phyloP scores from a whole-genome alignment of 2,797 vertebrate genomes.

The Helicolenus hilgendorfi region DNA sequence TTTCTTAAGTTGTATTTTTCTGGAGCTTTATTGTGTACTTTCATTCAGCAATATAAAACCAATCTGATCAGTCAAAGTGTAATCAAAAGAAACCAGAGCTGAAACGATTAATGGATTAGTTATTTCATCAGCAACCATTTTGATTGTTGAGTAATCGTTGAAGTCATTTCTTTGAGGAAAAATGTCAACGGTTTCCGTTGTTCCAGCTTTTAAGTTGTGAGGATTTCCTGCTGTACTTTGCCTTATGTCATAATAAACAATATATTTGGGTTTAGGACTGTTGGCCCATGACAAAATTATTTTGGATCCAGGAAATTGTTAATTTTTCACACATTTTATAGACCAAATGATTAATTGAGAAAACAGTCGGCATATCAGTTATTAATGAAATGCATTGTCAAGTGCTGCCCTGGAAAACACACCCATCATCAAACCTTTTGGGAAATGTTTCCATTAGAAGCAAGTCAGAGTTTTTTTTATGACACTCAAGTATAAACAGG shows the following conservation, averaged over 20 bases:
- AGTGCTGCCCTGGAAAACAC: not conserved
- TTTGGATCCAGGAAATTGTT: not conserved
- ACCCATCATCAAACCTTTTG: not conserved
- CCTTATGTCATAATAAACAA: not conserved
- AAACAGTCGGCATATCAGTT: not conserved
- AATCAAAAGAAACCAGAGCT: not conserved
- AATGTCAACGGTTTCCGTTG: not conserved
- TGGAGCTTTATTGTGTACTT: not conserved
- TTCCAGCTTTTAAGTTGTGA: not conserved
- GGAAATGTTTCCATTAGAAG: not conserved
- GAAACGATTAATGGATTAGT: not conserved
- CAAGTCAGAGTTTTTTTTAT: not conserved
- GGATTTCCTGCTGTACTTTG: not conserved
- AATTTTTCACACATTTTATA: not conserved
- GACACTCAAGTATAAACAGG: not conserved
- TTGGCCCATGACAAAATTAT: not conserved
- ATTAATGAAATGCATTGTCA: not conserved
- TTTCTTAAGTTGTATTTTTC: not conserved
- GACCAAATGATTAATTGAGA: not conserved
- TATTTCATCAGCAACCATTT: not conserved
- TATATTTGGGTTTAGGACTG: not conserved
- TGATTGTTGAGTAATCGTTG: not conserved
- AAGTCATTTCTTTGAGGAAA: not conserved
- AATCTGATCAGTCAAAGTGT: not conserved
- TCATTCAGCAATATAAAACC: not conserved